Percentiles rank a stretch among this genome's conserved stretches.
Evolutionary conservation across 2,113 vertebrate species (phyloP).

Genomic region (Sterna hirundo): DNA sequence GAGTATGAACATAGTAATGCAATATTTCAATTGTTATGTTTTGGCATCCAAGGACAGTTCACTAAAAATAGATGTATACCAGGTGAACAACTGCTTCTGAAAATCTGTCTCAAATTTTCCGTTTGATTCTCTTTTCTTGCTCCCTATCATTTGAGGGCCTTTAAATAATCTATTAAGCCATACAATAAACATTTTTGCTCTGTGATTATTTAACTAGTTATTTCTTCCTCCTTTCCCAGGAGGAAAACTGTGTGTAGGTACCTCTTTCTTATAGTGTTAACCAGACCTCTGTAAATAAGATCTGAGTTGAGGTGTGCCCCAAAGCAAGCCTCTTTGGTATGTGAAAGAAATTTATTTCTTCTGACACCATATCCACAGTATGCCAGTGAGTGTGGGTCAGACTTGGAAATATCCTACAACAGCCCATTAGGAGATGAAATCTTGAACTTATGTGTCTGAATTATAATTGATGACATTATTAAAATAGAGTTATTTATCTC

Average conservation of each 20-base stretch:
- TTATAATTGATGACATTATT: neutral
- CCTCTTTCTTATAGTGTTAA: neutral
- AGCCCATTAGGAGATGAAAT: constrained; percentile 38
- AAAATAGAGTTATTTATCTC: constrained; percentile 15
- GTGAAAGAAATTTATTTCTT: neutral
- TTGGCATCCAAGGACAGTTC: neutral
- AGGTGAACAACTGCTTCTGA: neutral
- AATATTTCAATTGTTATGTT: neutral
- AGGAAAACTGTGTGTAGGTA: neutral
- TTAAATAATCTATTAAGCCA: neutral
- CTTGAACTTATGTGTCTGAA: neutral
- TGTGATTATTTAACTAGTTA: neutral
- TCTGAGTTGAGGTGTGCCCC: neutral
- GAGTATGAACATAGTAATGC: neutral
- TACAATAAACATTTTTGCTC: neutral
- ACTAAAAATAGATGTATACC: neutral
- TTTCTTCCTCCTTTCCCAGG: neutral
- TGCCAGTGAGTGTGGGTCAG: neutral
- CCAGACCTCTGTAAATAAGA: neutral
- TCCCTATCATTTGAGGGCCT: neutral
- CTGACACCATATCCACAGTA: neutral
- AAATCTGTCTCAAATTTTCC: neutral
- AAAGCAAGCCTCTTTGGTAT: neutral
- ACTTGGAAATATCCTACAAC: constrained; percentile 3
- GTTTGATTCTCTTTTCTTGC: neutral